These are phyloP conservation scores for Lordiphosa fenestrarum DNA, from an alignment of 2,888 invertebrate species.

Conservation along the genomic window DNA sequence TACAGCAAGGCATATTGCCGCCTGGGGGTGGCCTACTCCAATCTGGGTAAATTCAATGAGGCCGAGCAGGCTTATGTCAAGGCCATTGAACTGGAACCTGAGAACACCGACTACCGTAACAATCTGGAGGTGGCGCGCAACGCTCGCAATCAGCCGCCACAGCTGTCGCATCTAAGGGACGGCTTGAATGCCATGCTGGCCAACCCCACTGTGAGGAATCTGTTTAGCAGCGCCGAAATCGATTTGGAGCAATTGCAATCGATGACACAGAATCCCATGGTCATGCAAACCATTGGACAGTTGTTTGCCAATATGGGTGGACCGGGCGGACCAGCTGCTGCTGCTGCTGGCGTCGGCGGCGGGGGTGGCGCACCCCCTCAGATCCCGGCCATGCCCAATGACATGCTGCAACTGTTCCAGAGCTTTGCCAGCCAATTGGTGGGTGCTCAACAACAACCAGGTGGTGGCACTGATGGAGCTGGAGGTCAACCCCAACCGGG, in stretches of 20 bases:
- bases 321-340: constrained; percentile 15
- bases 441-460: constrained; percentile 41
- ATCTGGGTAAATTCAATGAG: constrained; percentile 89
- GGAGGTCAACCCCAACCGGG: constrained; percentile 55
- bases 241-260: constrained; percentile 70
- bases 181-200: constrained; percentile 73
- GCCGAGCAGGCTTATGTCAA: constrained; percentile 93
- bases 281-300: constrained; percentile 69
- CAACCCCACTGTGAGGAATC: constrained; percentile 73
- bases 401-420: constrained; percentile 76
- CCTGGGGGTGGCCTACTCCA: constrained; percentile 91
- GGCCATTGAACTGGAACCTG: constrained; percentile 94
- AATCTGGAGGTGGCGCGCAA: constrained; percentile 90
- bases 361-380: constrained; percentile 30
- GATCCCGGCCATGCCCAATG: constrained; percentile 55
- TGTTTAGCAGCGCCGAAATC: constrained; percentile 73
- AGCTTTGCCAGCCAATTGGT: constrained; percentile 68
- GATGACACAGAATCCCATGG: constrained; percentile 73
- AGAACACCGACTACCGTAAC: constrained; percentile 93
- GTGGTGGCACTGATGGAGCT: constrained; percentile 27
- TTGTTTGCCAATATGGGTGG: constrained; percentile 60
- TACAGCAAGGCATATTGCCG: constrained; percentile 98
- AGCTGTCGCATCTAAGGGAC: constrained; percentile 66
- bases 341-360: constrained; percentile 18
- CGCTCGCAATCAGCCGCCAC: constrained; percentile 57